Conservation (phyloP, 2,113 vertebrate species). For the Lates calcarifer region DNA sequence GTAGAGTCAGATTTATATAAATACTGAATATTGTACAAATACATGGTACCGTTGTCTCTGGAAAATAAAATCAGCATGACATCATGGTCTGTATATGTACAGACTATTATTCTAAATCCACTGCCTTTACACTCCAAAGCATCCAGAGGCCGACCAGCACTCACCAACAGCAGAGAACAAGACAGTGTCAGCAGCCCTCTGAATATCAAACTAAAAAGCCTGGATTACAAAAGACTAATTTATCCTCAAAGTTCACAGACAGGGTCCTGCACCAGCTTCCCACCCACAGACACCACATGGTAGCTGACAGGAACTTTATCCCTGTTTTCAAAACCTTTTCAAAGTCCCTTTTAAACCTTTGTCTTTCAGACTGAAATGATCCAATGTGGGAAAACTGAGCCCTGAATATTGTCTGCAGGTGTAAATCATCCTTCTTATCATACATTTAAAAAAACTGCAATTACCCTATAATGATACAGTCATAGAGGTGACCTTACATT, state of each 20-base stretch:
- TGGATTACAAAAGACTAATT: not conserved
- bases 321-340: not conserved
- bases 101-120: not conserved
- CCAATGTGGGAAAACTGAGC: no score
- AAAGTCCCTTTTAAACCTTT: no score
- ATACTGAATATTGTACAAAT: slow-evolving; percentile 51
- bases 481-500: not conserved
- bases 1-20: slow-evolving; percentile 41
- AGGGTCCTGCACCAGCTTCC: not conserved
- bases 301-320: not conserved
- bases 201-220: not conserved
- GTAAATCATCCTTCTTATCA: no score
- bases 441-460: not conserved
- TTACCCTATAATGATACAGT: no score
- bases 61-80: not conserved
- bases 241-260: not conserved
- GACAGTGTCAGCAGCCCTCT: not conserved
- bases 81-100: not conserved
- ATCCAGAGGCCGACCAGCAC: not conserved
- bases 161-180: slow-evolving; percentile 21
- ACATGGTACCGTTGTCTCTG: slow-evolving; percentile 16
- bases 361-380: no score
- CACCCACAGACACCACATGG: not conserved
- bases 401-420: no score
- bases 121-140: not conserved